Conservation (phyloP, 2,113 vertebrate genomes). For the Vanacampus margaritifer region DNA sequence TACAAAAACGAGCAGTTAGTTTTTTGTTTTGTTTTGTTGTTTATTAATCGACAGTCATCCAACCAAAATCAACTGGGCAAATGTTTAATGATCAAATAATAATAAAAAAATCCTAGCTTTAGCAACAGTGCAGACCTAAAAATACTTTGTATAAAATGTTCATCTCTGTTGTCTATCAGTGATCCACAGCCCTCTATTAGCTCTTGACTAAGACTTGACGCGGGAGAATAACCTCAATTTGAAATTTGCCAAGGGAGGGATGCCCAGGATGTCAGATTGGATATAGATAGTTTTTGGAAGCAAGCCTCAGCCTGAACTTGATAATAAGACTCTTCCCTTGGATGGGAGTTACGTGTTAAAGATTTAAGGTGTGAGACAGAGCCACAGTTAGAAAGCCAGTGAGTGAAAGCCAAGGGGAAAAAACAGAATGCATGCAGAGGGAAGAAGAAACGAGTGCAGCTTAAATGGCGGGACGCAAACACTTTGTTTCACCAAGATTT, state of each 20-base stretch:
- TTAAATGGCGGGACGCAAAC: constrained; percentile 43
- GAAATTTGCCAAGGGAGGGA: constrained; percentile 10
- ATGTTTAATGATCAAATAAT: not conserved
- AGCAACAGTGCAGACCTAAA: not conserved
- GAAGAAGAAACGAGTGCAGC: constrained; percentile 5
- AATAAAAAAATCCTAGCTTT: not conserved
- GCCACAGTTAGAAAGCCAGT: constrained; percentile 33
- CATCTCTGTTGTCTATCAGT: not conserved
- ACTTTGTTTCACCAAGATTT: constrained; percentile 46
- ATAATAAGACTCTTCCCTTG: constrained; percentile 30
- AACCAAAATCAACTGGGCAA: not conserved
- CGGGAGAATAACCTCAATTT: constrained; percentile 4
- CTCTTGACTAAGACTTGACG: constrained; percentile 1
- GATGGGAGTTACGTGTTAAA: constrained; percentile 36
- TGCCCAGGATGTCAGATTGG: constrained; percentile 8
- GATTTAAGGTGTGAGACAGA: constrained; percentile 42
- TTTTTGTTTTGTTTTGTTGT: too few relatives aligned
- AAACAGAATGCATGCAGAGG: constrained; percentile 35
- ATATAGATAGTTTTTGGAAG: constrained; percentile 22
- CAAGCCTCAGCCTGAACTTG: constrained; percentile 26
- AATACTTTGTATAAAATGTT: constrained; percentile 11
- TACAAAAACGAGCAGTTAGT: too few relatives aligned
- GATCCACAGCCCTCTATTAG: constrained; percentile 10
- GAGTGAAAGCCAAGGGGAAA: constrained; percentile 28
- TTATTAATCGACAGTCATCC: too few relatives aligned